Base-by-base conservation (phyloP, 2,888 invertebrate species). In the Hydrotaea cyrtoneurina region DNA sequence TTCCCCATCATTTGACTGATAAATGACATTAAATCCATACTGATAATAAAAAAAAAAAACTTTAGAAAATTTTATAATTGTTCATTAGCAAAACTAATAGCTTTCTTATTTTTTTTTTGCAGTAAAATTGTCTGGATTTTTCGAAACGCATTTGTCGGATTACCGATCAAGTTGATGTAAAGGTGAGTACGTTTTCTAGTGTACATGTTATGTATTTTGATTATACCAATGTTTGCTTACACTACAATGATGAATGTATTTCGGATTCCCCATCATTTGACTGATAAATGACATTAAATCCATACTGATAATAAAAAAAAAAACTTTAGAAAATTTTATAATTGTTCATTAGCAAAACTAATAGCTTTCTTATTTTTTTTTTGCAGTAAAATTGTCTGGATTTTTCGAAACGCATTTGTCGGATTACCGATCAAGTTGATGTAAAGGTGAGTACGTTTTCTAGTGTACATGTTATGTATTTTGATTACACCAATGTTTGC, bases 191-290 rank as follows among this genome's bases (percentile, higher is more conserved):
- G 1, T 7, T 4, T 2, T 4, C 31, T 39, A 39, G 8, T 39
- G 36, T 36, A 36, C 36, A 36, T n/a, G n/a, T 31, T 31, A 7
- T 31, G 7, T 31, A 7, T 31, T 31, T 31, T 31, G 31, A 31
- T 31, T 31, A 31, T 31, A 31, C 7, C 3, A 31, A 31, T 31
- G 7, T 31, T 2, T 31, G 2, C 39, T 39, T 13, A 13, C 39
- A 8, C 10, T 31, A 31, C 39, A 39, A 76, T 86, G 87, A 87
- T 88, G 87, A 87, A 66, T 86, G 77, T 75, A 77, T 79, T 80
- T 86, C 87, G 88, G 87, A 88, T 88, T 88, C 87, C 86, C 88
- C 87, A 87, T 86, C 88, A 88, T 88, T 88, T 88, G 74, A 86
- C 43, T n/a, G 75, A 77, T 88, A 88, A 88, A 88, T 88, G 87